Evolutionary conservation across 1,140 invertebrate species (phyloP), one percentile per base, ranked within the genome.

Genomic region (Heliothis subflexa): DNA sequence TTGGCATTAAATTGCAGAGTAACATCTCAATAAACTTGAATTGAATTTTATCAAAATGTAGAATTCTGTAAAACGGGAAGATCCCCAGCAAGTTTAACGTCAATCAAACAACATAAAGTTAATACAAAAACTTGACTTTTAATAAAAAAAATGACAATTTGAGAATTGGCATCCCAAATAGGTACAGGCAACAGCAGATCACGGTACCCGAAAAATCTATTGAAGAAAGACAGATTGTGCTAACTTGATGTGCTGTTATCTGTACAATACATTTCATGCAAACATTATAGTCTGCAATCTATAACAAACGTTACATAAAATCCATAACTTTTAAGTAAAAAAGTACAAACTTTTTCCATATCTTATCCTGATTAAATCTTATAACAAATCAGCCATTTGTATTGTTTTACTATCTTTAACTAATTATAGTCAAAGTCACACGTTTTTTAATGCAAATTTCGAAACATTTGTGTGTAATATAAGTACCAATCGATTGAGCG

Each of bases 401-500:
- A 40, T 9, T 40, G 33, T 40, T 40, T 40, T 9, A 9, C 33
- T 9, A 40, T 9, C 5, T 9, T 9, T 9, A 9, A 40, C 33
- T 40, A 40, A 9, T 40, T 9, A 40, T 9, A 40, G 33, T 40
- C 4, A 40, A 40, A 40, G 33, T 40, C 33, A 40, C 33, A 40
- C 33, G 33, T 40, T 40, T 40, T 3, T 40, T 9, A n/a, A 3
- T 28, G 12, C 25, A 28, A 64, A 14, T 64, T 68, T 52, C 12
- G 18, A 13, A 52, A n/a, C 21, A n/a, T 40, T 54, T 18, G 28
- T 9, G 4, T 16, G 16, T 13, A 14, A 7, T 71, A 54, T 71
- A 54, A 71, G 49, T 71, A 71, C 68, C 50, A 40, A 70, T 40
- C 33, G 33, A 54, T 71, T 71, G 68, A 71, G 68, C 50, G 55